Evolutionary conservation across 1,140 invertebrate genomes (phyloP).

Genomic region (Drosophila bifasciata): DNA sequence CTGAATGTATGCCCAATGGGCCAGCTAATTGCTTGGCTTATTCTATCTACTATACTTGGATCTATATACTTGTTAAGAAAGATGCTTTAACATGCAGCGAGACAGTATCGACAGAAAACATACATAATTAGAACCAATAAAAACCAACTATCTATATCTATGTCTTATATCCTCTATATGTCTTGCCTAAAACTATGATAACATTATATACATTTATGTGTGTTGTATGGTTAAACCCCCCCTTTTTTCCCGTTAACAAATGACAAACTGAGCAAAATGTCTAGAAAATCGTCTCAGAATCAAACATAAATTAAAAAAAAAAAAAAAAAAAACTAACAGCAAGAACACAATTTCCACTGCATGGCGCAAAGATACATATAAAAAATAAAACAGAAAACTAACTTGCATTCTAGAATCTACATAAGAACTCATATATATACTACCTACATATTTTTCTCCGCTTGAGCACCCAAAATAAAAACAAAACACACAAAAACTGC

Average conservation of each 20-base stretch:
- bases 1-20: constrained; percentile 41
- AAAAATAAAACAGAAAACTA: constrained; percentile 12
- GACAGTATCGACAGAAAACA: constrained; percentile 37
- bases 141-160: constrained; percentile 51
- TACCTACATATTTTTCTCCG: constrained; percentile 27
- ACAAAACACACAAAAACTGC: constrained; percentile 33
- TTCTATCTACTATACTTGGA: constrained; percentile 12
- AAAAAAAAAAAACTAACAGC: constrained; percentile 20
- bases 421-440: constrained; percentile 36
- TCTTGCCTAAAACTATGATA: constrained; percentile 56
- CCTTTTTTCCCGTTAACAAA: constrained; percentile 53
- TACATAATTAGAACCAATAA: constrained; percentile 35
- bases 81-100: constrained; percentile 63
- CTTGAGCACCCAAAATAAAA: constrained; percentile 40
- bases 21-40: constrained; percentile 59
- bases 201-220: constrained; percentile 48
- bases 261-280: constrained; percentile 39
- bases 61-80: constrained; percentile 60
- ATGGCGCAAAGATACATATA: constrained; percentile 48
- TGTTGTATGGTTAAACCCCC: constrained; percentile 58
- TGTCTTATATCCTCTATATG: constrained; percentile 56
- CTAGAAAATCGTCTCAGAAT: constrained; percentile 32
- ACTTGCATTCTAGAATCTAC: constrained; percentile 30
- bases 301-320: constrained; percentile 1
- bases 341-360: constrained; percentile 50